Conservation (phyloP, 2,113 vertebrate species). For the Prietella phreatophila region DNA sequence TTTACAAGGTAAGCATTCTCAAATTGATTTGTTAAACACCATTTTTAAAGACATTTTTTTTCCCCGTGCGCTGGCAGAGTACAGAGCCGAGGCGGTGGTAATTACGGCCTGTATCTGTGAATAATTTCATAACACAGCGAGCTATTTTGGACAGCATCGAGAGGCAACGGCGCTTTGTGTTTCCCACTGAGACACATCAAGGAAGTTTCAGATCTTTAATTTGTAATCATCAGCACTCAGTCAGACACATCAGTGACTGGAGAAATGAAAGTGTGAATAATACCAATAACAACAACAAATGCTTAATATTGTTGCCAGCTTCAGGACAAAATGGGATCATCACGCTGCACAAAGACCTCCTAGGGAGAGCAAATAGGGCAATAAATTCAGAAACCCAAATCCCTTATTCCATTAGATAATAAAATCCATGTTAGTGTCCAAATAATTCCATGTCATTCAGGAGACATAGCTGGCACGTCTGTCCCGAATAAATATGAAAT, state of each 20-base stretch:
- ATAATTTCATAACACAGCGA: constrained; percentile 73
- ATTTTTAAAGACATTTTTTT: constrained; percentile 75
- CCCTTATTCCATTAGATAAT: constrained; percentile 32
- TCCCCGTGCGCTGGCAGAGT: constrained; percentile 48
- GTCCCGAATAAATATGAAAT: constrained; percentile 13
- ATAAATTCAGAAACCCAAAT: constrained; percentile 21
- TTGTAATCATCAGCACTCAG: constrained; percentile 57
- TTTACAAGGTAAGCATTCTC: constrained; percentile 81
- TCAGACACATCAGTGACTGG: constrained; percentile 39
- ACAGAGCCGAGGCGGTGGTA: constrained; percentile 57
- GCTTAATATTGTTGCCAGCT: constrained; percentile 30
- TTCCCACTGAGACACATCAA: constrained; percentile 63
- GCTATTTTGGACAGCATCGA: constrained; percentile 67
- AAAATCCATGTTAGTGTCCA: constrained; percentile 25
- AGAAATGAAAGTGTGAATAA: constrained; percentile 42
- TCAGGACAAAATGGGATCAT: constrained; percentile 40
- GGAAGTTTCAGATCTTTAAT: constrained; percentile 71
- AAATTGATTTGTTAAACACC: constrained; percentile 85
- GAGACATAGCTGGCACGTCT: neutral
- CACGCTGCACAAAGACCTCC: constrained; percentile 37
- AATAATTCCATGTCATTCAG: constrained; percentile 32
- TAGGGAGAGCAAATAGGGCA: constrained; percentile 8
- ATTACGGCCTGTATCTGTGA: constrained; percentile 72
- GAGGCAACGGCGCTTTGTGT: constrained; percentile 60
- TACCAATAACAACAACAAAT: constrained; percentile 44